phyloP scores from a whole-genome alignment of 2,113 vertebrate species.

The Catagonus wagneri region DNA sequence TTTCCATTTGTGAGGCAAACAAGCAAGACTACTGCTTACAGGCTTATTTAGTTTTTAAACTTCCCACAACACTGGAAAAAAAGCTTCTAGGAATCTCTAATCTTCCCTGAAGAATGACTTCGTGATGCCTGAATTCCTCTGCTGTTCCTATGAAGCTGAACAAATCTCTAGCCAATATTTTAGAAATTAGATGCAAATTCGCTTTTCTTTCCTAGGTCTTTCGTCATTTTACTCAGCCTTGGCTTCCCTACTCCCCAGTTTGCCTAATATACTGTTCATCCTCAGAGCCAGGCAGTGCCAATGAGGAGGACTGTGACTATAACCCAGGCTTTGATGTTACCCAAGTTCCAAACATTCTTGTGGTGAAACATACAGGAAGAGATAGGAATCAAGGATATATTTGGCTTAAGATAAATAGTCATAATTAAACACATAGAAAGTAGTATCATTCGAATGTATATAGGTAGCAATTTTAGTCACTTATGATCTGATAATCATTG shows the following conservation, averaged over 20 bases:
- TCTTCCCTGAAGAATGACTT: slow-evolving; percentile 60
- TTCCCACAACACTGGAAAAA: not conserved
- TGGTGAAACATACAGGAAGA: not conserved
- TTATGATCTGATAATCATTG: not conserved
- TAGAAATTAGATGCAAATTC: slow-evolving; percentile 73
- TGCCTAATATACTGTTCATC: slow-evolving; percentile 26
- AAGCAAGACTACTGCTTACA: not conserved
- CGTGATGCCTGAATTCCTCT: slow-evolving; percentile 49
- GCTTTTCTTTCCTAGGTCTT: slow-evolving; percentile 32
- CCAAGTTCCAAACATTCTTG: not conserved
- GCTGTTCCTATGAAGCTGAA: slow-evolving; percentile 58
- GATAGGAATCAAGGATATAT: not conserved
- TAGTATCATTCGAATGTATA: not conserved
- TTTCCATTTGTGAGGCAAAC: not conserved
- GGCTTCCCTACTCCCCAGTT: slow-evolving; percentile 64
- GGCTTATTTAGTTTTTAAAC: slow-evolving; percentile 10
- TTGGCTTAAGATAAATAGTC: not conserved
- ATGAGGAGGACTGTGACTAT: not conserved
- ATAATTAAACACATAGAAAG: slow-evolving; percentile 16
- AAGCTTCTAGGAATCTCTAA: slow-evolving; percentile 27
- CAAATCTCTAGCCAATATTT: slow-evolving; percentile 71
- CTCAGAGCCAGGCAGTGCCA: slow-evolving; percentile 37
- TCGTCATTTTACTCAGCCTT: slow-evolving; percentile 54
- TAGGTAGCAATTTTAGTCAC: not conserved
- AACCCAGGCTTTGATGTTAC: not conserved